These are phyloP conservation scores for Megathymus violae DNA, from an alignment of 1,140 invertebrate genomes.

Conservation along the genomic window DNA sequence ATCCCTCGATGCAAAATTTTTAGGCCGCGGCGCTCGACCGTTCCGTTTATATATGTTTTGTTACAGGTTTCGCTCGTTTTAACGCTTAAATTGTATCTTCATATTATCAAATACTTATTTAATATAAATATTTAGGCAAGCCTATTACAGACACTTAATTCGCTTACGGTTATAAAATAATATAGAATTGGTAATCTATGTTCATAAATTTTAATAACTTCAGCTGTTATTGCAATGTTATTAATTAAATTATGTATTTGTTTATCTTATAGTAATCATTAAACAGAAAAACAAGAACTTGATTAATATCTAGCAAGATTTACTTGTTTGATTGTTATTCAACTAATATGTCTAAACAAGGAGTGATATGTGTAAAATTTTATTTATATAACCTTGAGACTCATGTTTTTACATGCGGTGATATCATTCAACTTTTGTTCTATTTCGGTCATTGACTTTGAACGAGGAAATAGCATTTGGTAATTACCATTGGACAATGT, in stretches of 20 bases:
- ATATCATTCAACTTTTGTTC: slow-evolving; percentile 38
- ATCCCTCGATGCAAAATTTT: slow-evolving; percentile 66
- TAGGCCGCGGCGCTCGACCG: slow-evolving; percentile 50
- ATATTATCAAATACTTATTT: background rate
- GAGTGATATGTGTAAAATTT: slow-evolving; percentile 35
- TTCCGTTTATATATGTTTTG: slow-evolving; percentile 40
- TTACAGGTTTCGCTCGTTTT: slow-evolving; percentile 16
- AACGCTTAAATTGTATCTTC: background rate
- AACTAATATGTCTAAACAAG: slow-evolving; percentile 28
- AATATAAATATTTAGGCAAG: too few relatives aligned
- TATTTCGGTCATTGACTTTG: slow-evolving; percentile 55
- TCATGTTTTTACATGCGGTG: slow-evolving; percentile 33
- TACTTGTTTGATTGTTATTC: slow-evolving; percentile 32
- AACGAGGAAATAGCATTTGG: slow-evolving; percentile 53
- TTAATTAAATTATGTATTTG: background rate
- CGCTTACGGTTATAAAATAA: background rate
- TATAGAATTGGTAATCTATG: too few relatives aligned
- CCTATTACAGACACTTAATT: too few relatives aligned
- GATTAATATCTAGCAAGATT: slow-evolving; percentile 22
- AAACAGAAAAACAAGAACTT: slow-evolving; percentile 7
- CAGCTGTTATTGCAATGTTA: background rate
- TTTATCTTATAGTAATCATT: too few relatives aligned
- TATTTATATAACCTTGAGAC: slow-evolving; percentile 40
- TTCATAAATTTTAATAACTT: background rate
- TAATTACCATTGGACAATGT: slow-evolving; percentile 37